phyloP scores from a whole-genome alignment of 2,113 vertebrate species.

The Sphaerodactylus townsendi region DNA sequence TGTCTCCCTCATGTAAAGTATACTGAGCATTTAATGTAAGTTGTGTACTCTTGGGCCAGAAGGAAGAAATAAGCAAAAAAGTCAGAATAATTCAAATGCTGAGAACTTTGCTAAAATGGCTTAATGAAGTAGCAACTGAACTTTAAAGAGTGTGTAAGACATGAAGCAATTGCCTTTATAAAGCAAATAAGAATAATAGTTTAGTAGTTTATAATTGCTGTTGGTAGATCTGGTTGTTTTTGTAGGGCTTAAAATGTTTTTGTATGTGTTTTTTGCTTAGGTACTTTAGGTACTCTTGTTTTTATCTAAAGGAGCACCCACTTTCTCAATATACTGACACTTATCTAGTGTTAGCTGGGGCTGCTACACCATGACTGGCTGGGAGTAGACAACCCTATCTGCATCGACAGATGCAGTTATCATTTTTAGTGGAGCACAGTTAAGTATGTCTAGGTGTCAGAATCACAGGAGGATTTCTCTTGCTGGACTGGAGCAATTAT shows the following conservation, averaged over 20 bases:
- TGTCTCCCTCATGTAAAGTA: background rate
- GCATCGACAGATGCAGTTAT: background rate
- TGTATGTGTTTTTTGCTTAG: background rate
- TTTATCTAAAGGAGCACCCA: background rate
- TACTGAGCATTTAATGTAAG: constrained; percentile 33
- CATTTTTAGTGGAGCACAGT: background rate
- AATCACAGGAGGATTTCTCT: background rate
- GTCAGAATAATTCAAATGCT: background rate
- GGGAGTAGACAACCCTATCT: background rate
- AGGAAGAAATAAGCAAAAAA: constrained; percentile 38
- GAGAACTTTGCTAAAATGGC: background rate
- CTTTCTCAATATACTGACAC: background rate
- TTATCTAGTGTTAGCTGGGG: background rate
- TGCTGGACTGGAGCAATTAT: background rate
- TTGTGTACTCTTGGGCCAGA: constrained; percentile 12
- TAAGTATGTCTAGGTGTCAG: background rate
- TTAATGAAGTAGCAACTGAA: constrained; percentile 36
- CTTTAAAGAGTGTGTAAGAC: constrained; percentile 12
- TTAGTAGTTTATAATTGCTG: background rate
- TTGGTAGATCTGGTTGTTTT: background rate
- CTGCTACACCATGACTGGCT: background rate
- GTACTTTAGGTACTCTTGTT: background rate
- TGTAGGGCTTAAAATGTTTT: background rate
- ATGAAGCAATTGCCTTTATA: background rate
- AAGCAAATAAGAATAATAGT: background rate